phyloP scores from a whole-genome alignment of 1,140 invertebrate genomes.

The Saxidomus purpurata region DNA sequence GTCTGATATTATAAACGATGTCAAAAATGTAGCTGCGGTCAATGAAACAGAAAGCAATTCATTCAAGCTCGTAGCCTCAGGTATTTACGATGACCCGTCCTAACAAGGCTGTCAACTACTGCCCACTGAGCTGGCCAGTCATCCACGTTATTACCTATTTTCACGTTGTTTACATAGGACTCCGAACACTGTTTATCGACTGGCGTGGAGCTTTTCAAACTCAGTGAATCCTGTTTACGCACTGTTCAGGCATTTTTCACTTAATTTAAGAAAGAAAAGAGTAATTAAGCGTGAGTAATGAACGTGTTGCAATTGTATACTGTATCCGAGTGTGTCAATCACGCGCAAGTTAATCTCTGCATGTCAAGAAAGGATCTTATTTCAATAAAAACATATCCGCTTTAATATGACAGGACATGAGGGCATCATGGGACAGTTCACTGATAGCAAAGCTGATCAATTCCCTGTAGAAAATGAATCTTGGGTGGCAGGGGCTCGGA shows the following conservation, averaged over 20 bases:
- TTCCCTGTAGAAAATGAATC: background rate
- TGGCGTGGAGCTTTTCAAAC: constrained; percentile 12
- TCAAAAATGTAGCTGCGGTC: constrained; percentile 22
- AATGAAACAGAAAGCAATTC: constrained; percentile 3
- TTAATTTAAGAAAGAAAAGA: constrained; percentile 59
- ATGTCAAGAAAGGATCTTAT: constrained; percentile 35
- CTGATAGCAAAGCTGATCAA: background rate
- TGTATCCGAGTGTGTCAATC: background rate
- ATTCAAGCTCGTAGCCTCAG: constrained; percentile 9
- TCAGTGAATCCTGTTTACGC: constrained; percentile 51
- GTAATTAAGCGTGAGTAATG: constrained; percentile 66
- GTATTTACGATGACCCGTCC: background rate
- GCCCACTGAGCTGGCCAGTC: constrained; percentile 35
- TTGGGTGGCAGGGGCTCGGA: no score
- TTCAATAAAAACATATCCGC: constrained; percentile 59
- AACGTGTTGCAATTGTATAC: constrained; percentile 16
- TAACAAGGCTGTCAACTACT: constrained; percentile 10
- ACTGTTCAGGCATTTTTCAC: constrained; percentile 60
- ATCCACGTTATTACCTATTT: constrained; percentile 45
- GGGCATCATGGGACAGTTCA: background rate
- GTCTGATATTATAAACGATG: constrained; percentile 3
- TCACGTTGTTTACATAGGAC: constrained; percentile 39
- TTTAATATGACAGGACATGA: constrained; percentile 17
- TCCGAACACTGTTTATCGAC: constrained; percentile 32
- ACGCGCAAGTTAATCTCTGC: background rate